phyloP scores from a whole-genome alignment of 2,888 invertebrate genomes.

The Xestia c-nigrum region DNA sequence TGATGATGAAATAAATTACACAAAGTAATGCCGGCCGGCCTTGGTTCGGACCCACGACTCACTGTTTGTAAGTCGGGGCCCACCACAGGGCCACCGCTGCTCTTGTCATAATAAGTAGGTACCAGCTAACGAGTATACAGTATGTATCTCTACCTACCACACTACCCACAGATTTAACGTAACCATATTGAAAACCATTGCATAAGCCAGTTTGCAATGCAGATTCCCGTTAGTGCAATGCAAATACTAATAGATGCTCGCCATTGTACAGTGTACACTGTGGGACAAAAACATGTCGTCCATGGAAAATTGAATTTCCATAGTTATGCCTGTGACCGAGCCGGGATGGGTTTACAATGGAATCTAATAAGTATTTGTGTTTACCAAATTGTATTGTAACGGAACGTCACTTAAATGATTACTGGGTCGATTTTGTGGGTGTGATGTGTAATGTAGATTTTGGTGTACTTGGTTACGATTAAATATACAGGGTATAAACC shows the following conservation, averaged over 20 bases:
- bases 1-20: too few relatives aligned
- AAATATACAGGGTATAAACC: too few relatives aligned
- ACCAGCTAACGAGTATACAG: not conserved
- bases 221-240: slow-evolving; percentile 85
- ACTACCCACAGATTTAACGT: slow-evolving; percentile 30
- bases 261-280: slow-evolving; percentile 77
- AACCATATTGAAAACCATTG: slow-evolving; percentile 68
- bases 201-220: slow-evolving; percentile 87
- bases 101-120: not conserved
- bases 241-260: slow-evolving; percentile 82
- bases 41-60: too few relatives aligned
- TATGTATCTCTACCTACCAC: not conserved
- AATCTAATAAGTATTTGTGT: slow-evolving; percentile 65
- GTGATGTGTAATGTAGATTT: slow-evolving; percentile 22
- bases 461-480: too few relatives aligned
- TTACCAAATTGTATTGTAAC: slow-evolving; percentile 55
- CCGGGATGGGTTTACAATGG: slow-evolving; percentile 63
- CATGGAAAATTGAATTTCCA: slow-evolving; percentile 85
- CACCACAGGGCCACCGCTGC: too few relatives aligned
- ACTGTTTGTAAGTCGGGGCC: too few relatives aligned
- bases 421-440: slow-evolving; percentile 32
- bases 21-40: too few relatives aligned
- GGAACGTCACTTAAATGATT: slow-evolving; percentile 49
- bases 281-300: slow-evolving; percentile 81
- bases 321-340: slow-evolving; percentile 74